Evolutionary conservation across 2,113 vertebrate species (phyloP).

Genomic region (Pheucticus melanocephalus): DNA sequence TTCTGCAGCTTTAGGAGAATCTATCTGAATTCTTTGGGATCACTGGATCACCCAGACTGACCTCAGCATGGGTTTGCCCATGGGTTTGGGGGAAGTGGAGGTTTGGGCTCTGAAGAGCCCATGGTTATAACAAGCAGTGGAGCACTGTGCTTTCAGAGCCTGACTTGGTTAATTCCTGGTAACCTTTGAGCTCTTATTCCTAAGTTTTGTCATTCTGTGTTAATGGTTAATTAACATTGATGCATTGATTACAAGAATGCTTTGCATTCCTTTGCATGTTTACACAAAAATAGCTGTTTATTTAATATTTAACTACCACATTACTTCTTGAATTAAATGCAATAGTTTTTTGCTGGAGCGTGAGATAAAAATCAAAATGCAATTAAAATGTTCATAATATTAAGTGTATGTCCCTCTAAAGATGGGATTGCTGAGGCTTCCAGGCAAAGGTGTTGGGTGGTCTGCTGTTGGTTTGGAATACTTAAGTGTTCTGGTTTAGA

Average conservation of each 20-base stretch:
- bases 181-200: neutral
- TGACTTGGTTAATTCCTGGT: neutral
- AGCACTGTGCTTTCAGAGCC: neutral
- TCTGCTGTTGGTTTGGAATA: conserved; percentile 64
- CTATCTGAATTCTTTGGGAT: neutral
- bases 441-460: conserved; percentile 70
- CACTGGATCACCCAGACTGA: neutral
- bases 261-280: conserved; percentile 59
- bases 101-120: neutral
- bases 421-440: conserved; percentile 59
- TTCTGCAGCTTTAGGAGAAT: neutral
- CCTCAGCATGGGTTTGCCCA: neutral
- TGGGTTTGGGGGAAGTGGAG: neutral
- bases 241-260: neutral
- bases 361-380: conserved; percentile 70
- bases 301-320: conserved; percentile 46
- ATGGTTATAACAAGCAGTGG: neutral
- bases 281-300: conserved; percentile 54
- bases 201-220: neutral
- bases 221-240: conserved; percentile 9
- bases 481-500: conserved; percentile 65
- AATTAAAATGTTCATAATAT: conserved; percentile 64
- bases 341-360: conserved; percentile 34
- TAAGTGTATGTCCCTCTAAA: conserved; percentile 47
- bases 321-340: conserved; percentile 61